Conservation (phyloP, 2,113 vertebrate genomes). For the Tyrannus savana region DNA sequence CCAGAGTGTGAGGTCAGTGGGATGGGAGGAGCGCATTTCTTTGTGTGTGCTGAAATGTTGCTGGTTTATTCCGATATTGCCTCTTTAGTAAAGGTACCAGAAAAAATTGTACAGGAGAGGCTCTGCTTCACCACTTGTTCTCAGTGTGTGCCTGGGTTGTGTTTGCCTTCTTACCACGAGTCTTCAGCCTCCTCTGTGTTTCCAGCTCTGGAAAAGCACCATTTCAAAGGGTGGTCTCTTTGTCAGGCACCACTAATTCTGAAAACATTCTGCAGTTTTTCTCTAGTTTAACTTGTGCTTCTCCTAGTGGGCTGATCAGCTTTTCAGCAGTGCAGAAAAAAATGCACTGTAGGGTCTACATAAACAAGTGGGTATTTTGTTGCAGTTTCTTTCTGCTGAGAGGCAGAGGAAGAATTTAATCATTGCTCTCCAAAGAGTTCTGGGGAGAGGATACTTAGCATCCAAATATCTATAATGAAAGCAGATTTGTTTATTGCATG, state of each 20-base stretch:
- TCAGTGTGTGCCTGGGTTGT: background rate
- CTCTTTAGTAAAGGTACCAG: background rate
- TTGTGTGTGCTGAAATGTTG: background rate
- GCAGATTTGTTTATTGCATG: background rate
- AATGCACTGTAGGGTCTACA: background rate
- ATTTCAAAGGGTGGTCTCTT: background rate
- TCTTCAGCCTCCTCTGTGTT: background rate
- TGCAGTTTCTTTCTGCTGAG: background rate
- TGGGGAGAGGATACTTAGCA: background rate
- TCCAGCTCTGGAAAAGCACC: background rate
- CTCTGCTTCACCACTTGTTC: background rate
- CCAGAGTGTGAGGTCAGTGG: slow-evolving; percentile 99
- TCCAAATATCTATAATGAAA: background rate
- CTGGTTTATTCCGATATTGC: background rate
- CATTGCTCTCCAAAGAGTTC: background rate
- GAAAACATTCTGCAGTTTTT: background rate
- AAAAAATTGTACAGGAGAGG: background rate
- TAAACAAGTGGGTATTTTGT: background rate
- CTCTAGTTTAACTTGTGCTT: background rate
- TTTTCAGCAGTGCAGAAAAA: background rate
- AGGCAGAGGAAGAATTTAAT: background rate
- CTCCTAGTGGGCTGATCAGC: background rate
- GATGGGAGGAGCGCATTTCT: background rate
- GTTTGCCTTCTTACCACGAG: background rate
- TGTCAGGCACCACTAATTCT: background rate